Evolutionary conservation across 2,113 vertebrate genomes (phyloP), one percentile per base, ranked within the genome.

Genomic region (Empidonax alnorum): DNA sequence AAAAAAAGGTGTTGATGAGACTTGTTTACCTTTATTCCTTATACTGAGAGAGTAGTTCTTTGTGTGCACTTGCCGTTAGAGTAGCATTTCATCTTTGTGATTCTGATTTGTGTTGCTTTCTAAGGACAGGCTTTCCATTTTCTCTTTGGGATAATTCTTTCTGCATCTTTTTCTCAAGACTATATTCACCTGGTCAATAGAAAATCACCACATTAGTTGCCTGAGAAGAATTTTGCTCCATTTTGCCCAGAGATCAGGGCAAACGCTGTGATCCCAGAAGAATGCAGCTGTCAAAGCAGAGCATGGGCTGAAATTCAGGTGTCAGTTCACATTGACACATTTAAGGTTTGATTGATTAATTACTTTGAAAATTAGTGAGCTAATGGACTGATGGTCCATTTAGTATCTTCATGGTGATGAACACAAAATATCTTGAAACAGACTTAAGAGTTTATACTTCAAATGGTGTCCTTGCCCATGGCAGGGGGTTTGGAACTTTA

Each of bases 241-340:
- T 71, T 86, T 92, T 27, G 71, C 28, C 11, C 44, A 59, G 47
- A 75, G 33, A 92, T 59, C 27, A 47, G 68, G 68, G 50, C 52
- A 87, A n/a, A 82, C 22, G 53, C 28, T 62, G 37, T 73, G 84
- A 78, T 92, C n/a, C 68, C 3, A 7, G 41, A 90, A 80, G 83
- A 95, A 81, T 92, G 61, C 69, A 61, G 31, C 73, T 90, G 92
- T 94, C 72, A 84, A 88, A 85, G 75, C 41, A 88, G 39, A 93
- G 65, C n/a, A 7, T 25, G 56, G 56, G 27, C 41, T 90, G 47
- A 91, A 91, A 85, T 88, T 90, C 53, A 77, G 79, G 25, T 88
- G 90, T 88, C 68, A 2, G 61, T 67, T 95, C 80, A 75, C 0
- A 1, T 67, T 39, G 61, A 75, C 6, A 22, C 7, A 44, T 83